Evolutionary conservation across 1,140 invertebrate genomes (phyloP).

Genomic region (Chlorops oryzae): DNA sequence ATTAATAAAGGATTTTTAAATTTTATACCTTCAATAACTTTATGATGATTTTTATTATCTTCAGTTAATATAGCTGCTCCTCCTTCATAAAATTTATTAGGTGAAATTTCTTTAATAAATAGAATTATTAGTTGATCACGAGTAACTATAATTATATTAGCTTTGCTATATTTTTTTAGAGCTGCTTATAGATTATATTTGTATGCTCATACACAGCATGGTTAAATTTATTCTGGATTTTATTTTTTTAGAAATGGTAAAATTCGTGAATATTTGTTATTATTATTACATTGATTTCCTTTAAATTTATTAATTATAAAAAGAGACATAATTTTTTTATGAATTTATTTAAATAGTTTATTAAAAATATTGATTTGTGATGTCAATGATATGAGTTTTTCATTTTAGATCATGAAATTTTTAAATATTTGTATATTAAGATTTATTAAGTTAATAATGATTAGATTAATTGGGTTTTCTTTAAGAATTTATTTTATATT

Average conservation of each 20-base stretch:
- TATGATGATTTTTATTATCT: constrained; percentile 55
- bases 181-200: too few relatives aligned
- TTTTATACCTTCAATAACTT: constrained; percentile 48
- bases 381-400: constrained; percentile 50
- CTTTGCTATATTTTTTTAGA: constrained; percentile 49
- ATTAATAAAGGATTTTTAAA: constrained; percentile 49
- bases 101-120: constrained; percentile 58
- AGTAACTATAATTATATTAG: constrained; percentile 49
- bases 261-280: constrained; percentile 54
- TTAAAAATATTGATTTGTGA: constrained; percentile 58
- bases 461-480: constrained; percentile 33
- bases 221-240: constrained; percentile 45
- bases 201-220: constrained; percentile 56
- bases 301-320: constrained; percentile 56
- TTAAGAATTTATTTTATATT: constrained; percentile 48
- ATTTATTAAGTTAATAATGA: constrained; percentile 40
- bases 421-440: constrained; percentile 46
- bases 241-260: constrained; percentile 37
- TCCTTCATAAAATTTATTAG: constrained; percentile 47
- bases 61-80: constrained; percentile 49
- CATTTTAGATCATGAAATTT: constrained; percentile 48
- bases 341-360: constrained; percentile 57
- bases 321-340: constrained; percentile 50
- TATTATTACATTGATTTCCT: constrained; percentile 56
- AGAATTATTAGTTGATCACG: constrained; percentile 50